Conservation (phyloP, 2,888 invertebrate species). For the Hydropsyche betteni region DNA sequence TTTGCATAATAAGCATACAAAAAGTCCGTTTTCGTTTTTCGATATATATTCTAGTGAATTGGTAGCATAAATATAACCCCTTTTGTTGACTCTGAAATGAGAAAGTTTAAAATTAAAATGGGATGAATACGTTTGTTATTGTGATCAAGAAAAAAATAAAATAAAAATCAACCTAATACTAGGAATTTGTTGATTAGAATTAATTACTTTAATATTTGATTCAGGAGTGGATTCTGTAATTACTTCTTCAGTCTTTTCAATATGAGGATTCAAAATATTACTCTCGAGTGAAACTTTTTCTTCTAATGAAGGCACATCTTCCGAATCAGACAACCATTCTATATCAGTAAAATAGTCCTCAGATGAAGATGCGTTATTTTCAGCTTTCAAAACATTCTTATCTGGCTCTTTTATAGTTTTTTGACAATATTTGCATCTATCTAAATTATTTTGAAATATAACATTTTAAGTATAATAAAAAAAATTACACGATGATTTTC, state of each 20-base stretch:
- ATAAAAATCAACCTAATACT: no score
- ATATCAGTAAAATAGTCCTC: conserved; percentile 45
- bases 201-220: no score
- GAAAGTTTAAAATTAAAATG: neutral
- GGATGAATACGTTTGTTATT: no score
- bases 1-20: conserved; percentile 40
- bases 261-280: no score
- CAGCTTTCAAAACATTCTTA: neutral
- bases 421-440: neutral
- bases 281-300: neutral
- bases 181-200: no score
- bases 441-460: no score
- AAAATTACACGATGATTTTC: neutral
- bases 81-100: conserved; percentile 41
- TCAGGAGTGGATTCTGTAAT: no score
- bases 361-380: neutral
- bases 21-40: conserved; percentile 23
- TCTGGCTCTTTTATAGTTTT: neutral
- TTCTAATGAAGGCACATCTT: conserved; percentile 15
- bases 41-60: conserved; percentile 35
- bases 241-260: no score
- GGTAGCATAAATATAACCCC: conserved; percentile 41
- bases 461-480: neutral
- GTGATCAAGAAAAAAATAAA: no score
- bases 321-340: conserved; percentile 45